These are phyloP conservation scores for Hermaeophaga mercurialis DNA, from an alignment of 2,888 invertebrate species.

Conservation along the genomic window DNA sequence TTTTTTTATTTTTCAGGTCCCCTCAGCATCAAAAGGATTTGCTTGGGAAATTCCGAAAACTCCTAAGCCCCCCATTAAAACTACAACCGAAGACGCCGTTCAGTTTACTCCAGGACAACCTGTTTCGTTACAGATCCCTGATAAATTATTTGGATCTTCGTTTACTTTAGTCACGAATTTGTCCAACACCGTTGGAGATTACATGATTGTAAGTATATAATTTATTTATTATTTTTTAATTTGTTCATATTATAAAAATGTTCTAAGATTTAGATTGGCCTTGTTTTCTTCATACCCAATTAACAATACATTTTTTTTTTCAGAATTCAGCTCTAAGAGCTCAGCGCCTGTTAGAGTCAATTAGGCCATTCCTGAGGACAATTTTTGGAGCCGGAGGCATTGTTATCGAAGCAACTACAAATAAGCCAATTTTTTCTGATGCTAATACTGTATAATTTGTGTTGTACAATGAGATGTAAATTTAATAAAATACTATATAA, in stretches of 20 bases:
- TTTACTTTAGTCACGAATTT: conserved; percentile 70
- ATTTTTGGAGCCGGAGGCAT: conserved; percentile 75
- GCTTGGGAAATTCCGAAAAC: conserved; percentile 44
- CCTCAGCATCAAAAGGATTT: conserved; percentile 39
- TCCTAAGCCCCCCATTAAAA: conserved; percentile 48
- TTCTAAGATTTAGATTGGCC: too few relatives aligned
- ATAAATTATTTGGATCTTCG: conserved; percentile 68
- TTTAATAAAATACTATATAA: too few relatives aligned
- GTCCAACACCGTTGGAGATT: conserved; percentile 69
- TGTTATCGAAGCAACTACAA: conserved; percentile 64
- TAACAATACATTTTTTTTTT: too few relatives aligned
- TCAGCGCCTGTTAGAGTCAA: conserved; percentile 72
- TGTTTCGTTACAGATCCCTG: conserved; percentile 71
- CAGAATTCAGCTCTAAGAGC: conserved; percentile 81
- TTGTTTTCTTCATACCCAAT: too few relatives aligned
- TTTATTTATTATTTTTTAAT: background rate
- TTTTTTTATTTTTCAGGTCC: conserved; percentile 14
- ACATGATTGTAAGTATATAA: conserved; percentile 65
- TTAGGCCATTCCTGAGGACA: conserved; percentile 77
- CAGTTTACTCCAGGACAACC: conserved; percentile 68
- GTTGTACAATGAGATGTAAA: too few relatives aligned
- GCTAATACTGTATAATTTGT: too few relatives aligned
- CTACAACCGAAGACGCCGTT: conserved; percentile 64
- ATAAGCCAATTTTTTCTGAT: conserved; percentile 55
- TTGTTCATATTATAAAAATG: too few relatives aligned